phyloP scores from a whole-genome alignment of 2,797 vertebrate species.

The Pterois miles region DNA sequence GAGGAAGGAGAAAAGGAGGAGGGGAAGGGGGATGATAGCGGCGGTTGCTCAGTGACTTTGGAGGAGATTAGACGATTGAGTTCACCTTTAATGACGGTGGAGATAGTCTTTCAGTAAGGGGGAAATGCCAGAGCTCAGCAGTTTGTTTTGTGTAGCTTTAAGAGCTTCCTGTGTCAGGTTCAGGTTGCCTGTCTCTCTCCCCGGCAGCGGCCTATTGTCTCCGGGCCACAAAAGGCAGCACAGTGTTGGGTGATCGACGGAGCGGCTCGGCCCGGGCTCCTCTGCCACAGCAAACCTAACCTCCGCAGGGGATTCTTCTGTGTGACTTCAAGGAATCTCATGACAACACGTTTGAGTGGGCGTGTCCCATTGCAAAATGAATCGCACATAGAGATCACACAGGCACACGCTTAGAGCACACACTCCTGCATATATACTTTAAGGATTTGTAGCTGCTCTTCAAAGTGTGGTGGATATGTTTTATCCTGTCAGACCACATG shows the following conservation, averaged over 20 bases:
- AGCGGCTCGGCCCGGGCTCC: constrained; percentile 50
- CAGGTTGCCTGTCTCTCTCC: constrained; percentile 80
- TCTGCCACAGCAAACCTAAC: constrained; percentile 58
- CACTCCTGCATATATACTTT: not conserved
- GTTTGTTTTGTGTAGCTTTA: constrained; percentile 85
- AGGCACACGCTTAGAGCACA: not conserved
- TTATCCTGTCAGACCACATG: constrained; percentile 19
- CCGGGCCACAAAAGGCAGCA: constrained; percentile 71
- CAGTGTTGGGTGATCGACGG: constrained; percentile 74
- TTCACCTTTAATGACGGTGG: constrained; percentile 82
- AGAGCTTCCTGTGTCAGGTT: constrained; percentile 88
- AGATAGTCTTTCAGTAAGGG: constrained; percentile 84
- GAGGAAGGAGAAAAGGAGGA: constrained; percentile 41
- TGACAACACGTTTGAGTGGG: constrained; percentile 54
- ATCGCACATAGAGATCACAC: constrained; percentile 24
- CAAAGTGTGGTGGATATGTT: constrained; percentile 15
- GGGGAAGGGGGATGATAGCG: constrained; percentile 34
- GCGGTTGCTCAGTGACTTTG: constrained; percentile 79
- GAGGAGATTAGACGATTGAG: constrained; percentile 81
- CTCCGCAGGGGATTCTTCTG: constrained; percentile 58
- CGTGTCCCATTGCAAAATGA: constrained; percentile 37
- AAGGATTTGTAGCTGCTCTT: constrained; percentile 22
- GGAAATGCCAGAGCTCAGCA: constrained; percentile 83
- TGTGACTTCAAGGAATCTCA: constrained; percentile 62
- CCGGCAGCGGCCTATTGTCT: constrained; percentile 79